Evolutionary conservation across 2,797 vertebrate species (phyloP).

Genomic region (Hippoglossus hippoglossus): DNA sequence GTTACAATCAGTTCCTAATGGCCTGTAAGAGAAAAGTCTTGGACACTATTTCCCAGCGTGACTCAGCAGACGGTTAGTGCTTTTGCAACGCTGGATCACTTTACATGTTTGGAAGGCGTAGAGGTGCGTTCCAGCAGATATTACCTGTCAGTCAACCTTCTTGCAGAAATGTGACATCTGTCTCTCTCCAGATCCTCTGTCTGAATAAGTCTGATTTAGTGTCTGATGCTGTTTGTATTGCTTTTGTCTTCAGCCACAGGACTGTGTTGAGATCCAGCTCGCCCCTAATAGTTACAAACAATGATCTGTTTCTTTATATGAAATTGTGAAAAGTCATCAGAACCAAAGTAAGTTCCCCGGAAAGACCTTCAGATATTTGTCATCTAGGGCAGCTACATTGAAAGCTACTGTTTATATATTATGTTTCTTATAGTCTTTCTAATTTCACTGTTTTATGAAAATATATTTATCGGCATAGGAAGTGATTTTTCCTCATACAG

Average conservation of each 20-base stretch:
- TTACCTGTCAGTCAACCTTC: conserved; percentile 5
- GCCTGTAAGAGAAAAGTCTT: not conserved
- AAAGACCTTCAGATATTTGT: not conserved
- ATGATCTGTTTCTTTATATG: not conserved
- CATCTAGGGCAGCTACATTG: not conserved
- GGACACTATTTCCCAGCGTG: not conserved
- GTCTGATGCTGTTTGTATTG: not conserved
- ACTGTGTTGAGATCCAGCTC: not conserved
- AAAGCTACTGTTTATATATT: not conserved
- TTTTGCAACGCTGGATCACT: conserved; percentile 17
- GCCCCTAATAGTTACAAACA: not conserved
- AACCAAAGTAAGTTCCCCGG: not conserved
- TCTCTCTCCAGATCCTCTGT: not conserved
- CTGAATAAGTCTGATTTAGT: conserved; percentile 3
- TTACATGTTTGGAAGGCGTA: conserved; percentile 24
- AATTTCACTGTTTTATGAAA: too few relatives aligned
- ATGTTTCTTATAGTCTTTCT: not conserved
- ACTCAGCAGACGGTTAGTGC: not conserved
- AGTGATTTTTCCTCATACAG: conserved; percentile 3
- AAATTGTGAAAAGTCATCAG: not conserved
- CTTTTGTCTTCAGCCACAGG: not conserved
- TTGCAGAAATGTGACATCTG: conserved; percentile 7
- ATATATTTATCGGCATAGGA: not conserved
- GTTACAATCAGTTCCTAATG: not conserved
- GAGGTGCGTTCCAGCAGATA: conserved; percentile 18